phyloP scores from a whole-genome alignment of 2,888 invertebrate genomes.

The Strigamia transsilvanica region DNA sequence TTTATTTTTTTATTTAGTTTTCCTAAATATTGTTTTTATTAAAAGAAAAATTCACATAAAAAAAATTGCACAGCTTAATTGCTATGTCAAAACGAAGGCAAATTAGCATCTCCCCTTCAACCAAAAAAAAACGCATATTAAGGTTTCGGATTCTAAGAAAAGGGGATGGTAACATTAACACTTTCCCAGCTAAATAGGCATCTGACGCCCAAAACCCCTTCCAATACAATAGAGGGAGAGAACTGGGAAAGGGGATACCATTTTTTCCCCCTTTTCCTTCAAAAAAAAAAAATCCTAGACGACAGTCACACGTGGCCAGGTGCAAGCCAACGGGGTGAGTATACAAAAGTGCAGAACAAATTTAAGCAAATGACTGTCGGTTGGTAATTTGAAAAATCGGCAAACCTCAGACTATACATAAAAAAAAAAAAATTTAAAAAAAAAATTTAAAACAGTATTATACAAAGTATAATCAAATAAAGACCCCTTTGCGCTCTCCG shows the following conservation, averaged over 20 bases:
- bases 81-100: conserved; percentile 36
- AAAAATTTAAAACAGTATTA: neutral
- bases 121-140: conserved; percentile 19
- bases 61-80: neutral
- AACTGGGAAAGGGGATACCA: neutral
- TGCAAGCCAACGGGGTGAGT: conserved; percentile 8
- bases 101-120: neutral
- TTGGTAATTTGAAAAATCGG: conserved; percentile 1
- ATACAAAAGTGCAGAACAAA: conserved; percentile 20
- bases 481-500: neutral
- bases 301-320: conserved; percentile 41
- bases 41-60: neutral
- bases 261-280: neutral
- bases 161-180: conserved; percentile 25
- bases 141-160: conserved; percentile 3
- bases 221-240: conserved; percentile 9
- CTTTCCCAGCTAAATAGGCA: conserved; percentile 26
- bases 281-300: conserved; percentile 28
- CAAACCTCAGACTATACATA: neutral
- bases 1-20: neutral
- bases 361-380: neutral
- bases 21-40: neutral
- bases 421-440: neutral
- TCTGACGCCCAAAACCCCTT: conserved; percentile 37
- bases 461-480: neutral